phyloP scores from a whole-genome alignment of 2,888 invertebrate species.

The Diarsia brunnea region DNA sequence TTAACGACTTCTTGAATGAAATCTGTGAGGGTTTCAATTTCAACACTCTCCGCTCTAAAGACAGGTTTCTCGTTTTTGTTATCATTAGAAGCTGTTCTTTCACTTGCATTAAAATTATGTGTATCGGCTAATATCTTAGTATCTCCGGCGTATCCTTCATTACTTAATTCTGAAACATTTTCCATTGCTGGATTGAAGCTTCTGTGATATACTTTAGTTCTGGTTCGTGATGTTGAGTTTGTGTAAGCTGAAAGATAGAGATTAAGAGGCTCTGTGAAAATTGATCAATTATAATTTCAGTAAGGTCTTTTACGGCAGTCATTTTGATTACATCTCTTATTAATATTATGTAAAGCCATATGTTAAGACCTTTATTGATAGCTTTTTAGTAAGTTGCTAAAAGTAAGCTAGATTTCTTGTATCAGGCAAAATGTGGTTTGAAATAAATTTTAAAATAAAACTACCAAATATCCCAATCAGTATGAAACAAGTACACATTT shows the following conservation, averaged over 20 bases:
- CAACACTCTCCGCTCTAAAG: neutral
- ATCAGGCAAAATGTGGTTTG: neutral
- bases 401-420: neutral
- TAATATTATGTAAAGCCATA: neutral
- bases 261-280: neutral
- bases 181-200: neutral
- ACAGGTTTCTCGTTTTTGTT: neutral
- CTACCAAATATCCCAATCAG: constrained; percentile 31
- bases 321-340: neutral
- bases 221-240: neutral
- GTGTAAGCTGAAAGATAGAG: constrained; percentile 16
- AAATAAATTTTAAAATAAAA: constrained; percentile 11
- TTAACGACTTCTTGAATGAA: constrained; percentile 69
- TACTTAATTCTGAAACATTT: neutral
- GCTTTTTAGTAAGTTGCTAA: neutral
- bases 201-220: neutral
- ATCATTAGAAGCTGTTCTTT: neutral
- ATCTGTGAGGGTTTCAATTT: constrained; percentile 69
- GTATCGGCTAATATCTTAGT: neutral
- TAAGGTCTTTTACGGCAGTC: neutral
- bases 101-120: neutral
- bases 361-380: neutral
- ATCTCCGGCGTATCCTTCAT: neutral
- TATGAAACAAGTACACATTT: constrained; percentile 34
- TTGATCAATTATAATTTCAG: neutral